Percentiles rank a stretch among this genome's conserved stretches.
Conservation (phyloP, 2,888 invertebrate species). For the Ypsolopha scabrella region DNA sequence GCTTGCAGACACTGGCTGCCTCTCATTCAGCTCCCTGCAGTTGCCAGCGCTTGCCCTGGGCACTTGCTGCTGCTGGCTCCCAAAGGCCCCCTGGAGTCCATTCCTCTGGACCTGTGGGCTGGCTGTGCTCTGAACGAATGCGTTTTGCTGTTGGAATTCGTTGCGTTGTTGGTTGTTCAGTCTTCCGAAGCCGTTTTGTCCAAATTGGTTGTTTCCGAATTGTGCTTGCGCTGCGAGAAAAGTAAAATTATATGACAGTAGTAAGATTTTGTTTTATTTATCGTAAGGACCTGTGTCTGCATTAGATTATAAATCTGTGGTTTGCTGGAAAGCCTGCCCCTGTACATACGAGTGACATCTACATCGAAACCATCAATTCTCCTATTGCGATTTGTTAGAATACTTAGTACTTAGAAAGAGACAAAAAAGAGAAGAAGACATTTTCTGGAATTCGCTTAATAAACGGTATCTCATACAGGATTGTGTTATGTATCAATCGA, state of each 20-base stretch:
- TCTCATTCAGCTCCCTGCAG: conserved; percentile 78
- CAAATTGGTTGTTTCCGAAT: conserved; percentile 15
- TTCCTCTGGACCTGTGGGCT: conserved; percentile 6
- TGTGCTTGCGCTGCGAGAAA: conserved; percentile 32
- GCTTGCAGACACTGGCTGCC: conserved; percentile 75
- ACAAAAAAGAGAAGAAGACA: no score
- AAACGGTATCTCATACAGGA: no score
- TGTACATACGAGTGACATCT: no score
- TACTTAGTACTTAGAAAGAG: no score
- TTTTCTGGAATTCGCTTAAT: no score
- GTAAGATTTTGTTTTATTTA: no score
- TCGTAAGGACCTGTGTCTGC: no score
- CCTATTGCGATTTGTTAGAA: no score
- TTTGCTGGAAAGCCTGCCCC: no score
- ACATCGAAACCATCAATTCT: no score
- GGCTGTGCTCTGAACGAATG: not conserved
- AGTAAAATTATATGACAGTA: not conserved
- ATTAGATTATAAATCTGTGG: no score
- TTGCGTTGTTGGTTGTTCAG: conserved; percentile 5
- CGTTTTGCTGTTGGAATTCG: conserved; percentile 4
- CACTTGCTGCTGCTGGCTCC: conserved; percentile 11
- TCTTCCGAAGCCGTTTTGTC: conserved; percentile 8
- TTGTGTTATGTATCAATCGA: no score
- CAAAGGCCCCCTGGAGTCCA: not conserved
- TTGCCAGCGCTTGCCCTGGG: conserved; percentile 20